phyloP scores from a whole-genome alignment of 2,888 invertebrate genomes.

The Netelia inedita region DNA sequence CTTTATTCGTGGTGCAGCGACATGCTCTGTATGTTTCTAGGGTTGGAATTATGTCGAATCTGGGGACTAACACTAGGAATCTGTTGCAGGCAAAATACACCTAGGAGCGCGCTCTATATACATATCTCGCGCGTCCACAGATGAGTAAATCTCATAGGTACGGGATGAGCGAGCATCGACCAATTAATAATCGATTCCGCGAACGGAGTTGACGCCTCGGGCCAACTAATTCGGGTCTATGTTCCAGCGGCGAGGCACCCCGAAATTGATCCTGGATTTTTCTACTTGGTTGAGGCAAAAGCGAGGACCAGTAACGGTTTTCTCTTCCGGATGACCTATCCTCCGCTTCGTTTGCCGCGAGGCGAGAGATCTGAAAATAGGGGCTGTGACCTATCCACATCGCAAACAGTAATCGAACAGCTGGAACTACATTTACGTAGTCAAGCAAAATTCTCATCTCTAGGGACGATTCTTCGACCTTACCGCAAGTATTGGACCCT shows the following conservation, averaged over 20 bases:
- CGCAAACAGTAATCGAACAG: constrained; percentile 3
- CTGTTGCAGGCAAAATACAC: neutral
- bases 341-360: constrained; percentile 22
- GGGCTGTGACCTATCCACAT: neutral
- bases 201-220: constrained; percentile 34
- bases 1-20: neutral
- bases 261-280: constrained; percentile 70
- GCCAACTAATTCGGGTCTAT: constrained; percentile 23
- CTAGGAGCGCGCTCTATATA: neutral
- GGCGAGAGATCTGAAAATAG: constrained; percentile 26
- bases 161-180: constrained; percentile 72
- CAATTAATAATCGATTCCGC: constrained; percentile 76
- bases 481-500: constrained; percentile 39
- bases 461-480: too few relatives aligned
- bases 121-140: neutral
- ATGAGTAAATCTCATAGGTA: neutral
- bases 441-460: too few relatives aligned
- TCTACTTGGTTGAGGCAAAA: constrained; percentile 16
- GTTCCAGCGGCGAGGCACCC: constrained; percentile 27
- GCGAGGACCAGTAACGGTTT: constrained; percentile 22
- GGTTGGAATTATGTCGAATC: neutral
- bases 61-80: neutral
- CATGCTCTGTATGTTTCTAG: neutral
- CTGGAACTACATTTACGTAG: constrained; percentile 19
- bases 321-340: constrained; percentile 62